A percentile compares a stretch with the other conserved stretches of the same genome.
phyloP scores from a whole-genome alignment of 2,113 vertebrate genomes.

The Nothoprocta pentlandii region DNA sequence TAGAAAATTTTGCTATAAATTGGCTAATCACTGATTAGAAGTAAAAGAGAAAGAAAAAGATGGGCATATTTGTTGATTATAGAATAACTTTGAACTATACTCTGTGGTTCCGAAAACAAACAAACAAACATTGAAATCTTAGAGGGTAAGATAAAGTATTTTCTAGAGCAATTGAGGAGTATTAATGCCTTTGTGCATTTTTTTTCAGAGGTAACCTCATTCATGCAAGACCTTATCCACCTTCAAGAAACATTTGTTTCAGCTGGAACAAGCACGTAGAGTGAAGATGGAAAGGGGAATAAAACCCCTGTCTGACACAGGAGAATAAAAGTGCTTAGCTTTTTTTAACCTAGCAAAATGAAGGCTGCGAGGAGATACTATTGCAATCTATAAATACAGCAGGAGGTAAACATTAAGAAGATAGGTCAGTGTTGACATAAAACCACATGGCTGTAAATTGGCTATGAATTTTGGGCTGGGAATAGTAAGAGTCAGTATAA shows the following conservation, averaged over 20 bases:
- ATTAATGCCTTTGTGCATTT: background rate
- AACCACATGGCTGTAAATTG: background rate
- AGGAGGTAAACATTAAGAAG: background rate
- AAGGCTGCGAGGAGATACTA: background rate
- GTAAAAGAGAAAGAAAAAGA: background rate
- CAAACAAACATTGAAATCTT: background rate
- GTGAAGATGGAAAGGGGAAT: background rate
- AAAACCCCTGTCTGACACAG: background rate
- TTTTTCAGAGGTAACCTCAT: background rate
- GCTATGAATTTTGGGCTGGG: background rate
- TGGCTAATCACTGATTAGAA: fast-evolving
- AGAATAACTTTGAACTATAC: background rate
- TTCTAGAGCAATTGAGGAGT: background rate
- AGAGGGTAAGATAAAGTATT: background rate
- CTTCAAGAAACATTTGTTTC: background rate
- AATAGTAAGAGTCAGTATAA: background rate
- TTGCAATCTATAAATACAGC: background rate
- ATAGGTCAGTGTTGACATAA: background rate
- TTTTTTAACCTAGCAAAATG: background rate
- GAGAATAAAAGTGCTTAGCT: background rate
- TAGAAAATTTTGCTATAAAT: background rate
- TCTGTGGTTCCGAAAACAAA: background rate
- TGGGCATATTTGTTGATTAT: background rate
- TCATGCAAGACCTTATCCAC: background rate
- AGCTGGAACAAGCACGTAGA: background rate